Evolutionary conservation across 2,888 invertebrate species (phyloP).

Genomic region (Ophraella communa): DNA sequence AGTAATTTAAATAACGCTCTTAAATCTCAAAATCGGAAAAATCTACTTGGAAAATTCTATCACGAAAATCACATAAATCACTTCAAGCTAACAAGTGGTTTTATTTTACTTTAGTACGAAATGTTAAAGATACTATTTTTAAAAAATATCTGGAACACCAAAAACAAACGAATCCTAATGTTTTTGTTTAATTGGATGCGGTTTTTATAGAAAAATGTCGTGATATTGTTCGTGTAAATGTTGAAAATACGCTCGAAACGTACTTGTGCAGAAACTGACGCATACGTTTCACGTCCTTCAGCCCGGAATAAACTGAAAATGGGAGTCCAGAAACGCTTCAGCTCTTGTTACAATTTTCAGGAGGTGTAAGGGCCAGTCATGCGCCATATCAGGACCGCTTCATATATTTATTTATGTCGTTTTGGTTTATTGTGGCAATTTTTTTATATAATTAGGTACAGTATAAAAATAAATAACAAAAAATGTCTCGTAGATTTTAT

Average conservation of each 20-base stretch:
- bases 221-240: background rate
- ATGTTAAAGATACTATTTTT: background rate
- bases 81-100: slow-evolving; percentile 4
- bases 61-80: background rate
- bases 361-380: slow-evolving; percentile 44
- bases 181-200: background rate
- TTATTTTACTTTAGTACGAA: background rate
- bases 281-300: slow-evolving; percentile 22
- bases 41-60: background rate
- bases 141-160: background rate
- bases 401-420: slow-evolving; percentile 36
- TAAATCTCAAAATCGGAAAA: background rate
- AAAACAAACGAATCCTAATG: background rate
- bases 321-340: slow-evolving; percentile 48
- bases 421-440: slow-evolving; percentile 20
- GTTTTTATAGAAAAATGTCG: background rate
- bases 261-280: background rate
- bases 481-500: too few relatives aligned
- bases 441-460: too few relatives aligned
- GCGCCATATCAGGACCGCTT: slow-evolving; percentile 44
- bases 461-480: too few relatives aligned
- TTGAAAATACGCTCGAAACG: background rate
- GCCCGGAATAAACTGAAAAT: slow-evolving; percentile 48
- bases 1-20: background rate
- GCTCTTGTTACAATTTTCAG: slow-evolving; percentile 50